Percentiles rank a stretch among this genome's conserved stretches.
These are phyloP conservation scores for Pterocles gutturalis DNA, from an alignment of 2,113 vertebrate genomes.

Conservation along the genomic window DNA sequence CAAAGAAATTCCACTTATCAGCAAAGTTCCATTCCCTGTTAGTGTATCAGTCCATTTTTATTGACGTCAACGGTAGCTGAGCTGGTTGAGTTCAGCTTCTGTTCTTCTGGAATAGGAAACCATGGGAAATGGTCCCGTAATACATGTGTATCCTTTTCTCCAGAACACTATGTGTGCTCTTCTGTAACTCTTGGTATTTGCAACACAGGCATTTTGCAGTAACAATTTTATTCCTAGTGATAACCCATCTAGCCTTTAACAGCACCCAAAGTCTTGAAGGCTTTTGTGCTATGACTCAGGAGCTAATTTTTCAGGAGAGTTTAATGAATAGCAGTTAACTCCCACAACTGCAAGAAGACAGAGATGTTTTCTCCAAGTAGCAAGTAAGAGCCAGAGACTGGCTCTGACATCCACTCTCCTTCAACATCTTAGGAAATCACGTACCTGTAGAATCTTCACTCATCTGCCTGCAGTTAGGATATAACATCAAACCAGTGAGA, in stretches of 20 bases:
- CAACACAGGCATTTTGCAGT: background rate
- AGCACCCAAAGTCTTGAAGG: background rate
- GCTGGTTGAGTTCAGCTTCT: background rate
- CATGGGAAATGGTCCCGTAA: background rate
- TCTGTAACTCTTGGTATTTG: background rate
- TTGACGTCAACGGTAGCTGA: background rate
- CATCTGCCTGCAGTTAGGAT: background rate
- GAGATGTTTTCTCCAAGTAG: background rate
- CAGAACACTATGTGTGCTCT: background rate
- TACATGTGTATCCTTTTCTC: background rate
- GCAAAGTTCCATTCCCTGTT: background rate
- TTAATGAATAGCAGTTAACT: background rate
- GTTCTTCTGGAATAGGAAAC: background rate
- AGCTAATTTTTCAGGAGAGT: background rate
- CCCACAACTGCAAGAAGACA: background rate
- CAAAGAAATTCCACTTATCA: background rate
- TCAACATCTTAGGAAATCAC: background rate
- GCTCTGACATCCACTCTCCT: background rate
- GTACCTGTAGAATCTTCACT: background rate
- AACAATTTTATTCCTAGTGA: background rate
- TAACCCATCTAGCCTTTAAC: background rate
- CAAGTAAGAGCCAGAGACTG: background rate
- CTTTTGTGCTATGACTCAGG: conserved; percentile 22
- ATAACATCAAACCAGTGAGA: background rate
- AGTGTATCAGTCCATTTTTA: background rate